phyloP scores from a whole-genome alignment of 2,888 invertebrate species.

The Tholera decimalis region DNA sequence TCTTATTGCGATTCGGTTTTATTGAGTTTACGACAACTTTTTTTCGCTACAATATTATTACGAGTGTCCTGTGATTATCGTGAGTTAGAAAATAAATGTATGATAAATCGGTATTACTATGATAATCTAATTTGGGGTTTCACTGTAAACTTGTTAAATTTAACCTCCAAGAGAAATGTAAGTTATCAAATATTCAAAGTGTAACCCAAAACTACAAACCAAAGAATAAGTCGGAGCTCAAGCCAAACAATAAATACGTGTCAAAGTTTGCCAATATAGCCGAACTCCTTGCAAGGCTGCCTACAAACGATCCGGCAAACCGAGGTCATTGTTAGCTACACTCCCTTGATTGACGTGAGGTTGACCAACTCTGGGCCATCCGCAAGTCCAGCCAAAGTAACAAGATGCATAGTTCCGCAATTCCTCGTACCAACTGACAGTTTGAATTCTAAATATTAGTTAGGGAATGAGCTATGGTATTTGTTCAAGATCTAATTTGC shows the following conservation, averaged over 20 bases:
- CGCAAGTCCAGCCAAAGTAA: conserved; percentile 69
- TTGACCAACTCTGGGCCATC: conserved; percentile 82
- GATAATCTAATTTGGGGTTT: conserved; percentile 2
- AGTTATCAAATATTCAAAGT: conserved; percentile 39
- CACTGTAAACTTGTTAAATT: conserved; percentile 5
- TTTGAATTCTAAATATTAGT: conserved; percentile 79
- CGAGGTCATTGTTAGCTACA: conserved; percentile 73
- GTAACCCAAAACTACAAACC: conserved; percentile 30
- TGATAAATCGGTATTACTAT: not conserved
- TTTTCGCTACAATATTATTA: conserved; percentile 38
- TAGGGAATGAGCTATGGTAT: conserved; percentile 80
- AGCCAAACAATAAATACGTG: conserved; percentile 60
- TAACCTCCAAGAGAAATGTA: conserved; percentile 23
- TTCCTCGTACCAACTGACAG: conserved; percentile 73
- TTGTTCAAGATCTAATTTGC: conserved; percentile 70
- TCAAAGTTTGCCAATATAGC: conserved; percentile 60
- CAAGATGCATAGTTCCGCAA: conserved; percentile 77
- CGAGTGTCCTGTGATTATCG: conserved; percentile 17
- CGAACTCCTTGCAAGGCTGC: conserved; percentile 49
- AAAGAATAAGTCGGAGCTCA: conserved; percentile 47
- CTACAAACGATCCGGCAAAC: conserved; percentile 63
- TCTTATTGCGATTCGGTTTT: conserved; percentile 82
- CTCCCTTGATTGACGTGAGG: conserved; percentile 86
- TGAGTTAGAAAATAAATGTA: not conserved
- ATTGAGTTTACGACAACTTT: conserved; percentile 78